Base-by-base conservation (phyloP, 2,797 vertebrate species). In the Setipinna tenuifilis region DNA sequence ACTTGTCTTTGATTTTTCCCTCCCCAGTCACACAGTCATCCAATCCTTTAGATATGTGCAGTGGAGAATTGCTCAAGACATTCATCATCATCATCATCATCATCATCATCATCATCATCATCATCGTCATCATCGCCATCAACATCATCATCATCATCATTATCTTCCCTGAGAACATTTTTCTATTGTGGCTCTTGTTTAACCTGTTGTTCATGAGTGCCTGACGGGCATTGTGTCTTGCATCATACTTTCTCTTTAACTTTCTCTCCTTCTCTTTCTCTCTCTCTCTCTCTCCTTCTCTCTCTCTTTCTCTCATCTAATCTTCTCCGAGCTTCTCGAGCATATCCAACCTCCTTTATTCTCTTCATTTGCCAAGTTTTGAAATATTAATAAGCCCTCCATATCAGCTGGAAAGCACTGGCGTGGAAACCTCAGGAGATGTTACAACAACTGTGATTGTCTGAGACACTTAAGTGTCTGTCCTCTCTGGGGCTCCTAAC, bases 321-420 rank as follows among this genome's bases (percentile, higher is more conserved):
- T 81, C 31, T 82, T 16, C 2, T 28, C 31, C n/a, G 28, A 48
- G 19, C 62, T 86, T 86, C 83, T 65, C 62, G 28, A 84, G 83
- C 81, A 82, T 87, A 84, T 90, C 80, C 59, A 85, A 85, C 54
- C 83, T 88, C 83, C 88, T 89, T 54, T 83, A 87, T 91, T 90
- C 90, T 84, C 84, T 88, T 82, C 90, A 90, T 91, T 90, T 92
- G 87, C 84, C 71, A 31, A 83, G 84, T 89, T 85, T 84, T 93
- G 87, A 91, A 93, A 90, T 89, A 93, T 90, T 92, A 48, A 93
- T 90, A 82, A 89, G 80, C 71, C 83, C 62, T 89, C 86, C 87
- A 87, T 88, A 87, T 90, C 90, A 89, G 88, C 85, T 88, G 83
- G 83, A 82, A 89, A 14, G 83, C 85, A 89, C 86, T 87, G 23